Conservation (phyloP, 1,140 invertebrate genomes). For the Bombus waltoni region DNA sequence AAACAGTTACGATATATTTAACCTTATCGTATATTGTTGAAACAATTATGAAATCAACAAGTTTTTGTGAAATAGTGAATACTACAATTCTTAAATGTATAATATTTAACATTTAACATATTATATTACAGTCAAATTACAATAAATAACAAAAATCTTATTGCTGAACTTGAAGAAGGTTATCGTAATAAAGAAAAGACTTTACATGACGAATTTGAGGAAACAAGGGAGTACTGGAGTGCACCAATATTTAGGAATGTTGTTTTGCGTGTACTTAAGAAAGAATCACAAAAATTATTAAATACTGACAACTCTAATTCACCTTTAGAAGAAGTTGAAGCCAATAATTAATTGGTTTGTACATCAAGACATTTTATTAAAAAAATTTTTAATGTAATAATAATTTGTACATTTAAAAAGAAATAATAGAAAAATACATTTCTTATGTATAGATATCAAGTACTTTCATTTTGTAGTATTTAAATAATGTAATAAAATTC, state of each 20-base stretch:
- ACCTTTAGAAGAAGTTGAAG: neutral
- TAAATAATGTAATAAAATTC: neutral
- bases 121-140: neutral
- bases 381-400: neutral
- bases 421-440: constrained; percentile 2
- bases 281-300: too few relatives aligned
- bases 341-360: neutral
- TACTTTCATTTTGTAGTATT: neutral
- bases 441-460: neutral
- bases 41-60: neutral
- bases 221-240: neutral
- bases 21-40: neutral
- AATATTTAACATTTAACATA: neutral
- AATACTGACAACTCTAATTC: neutral
- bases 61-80: neutral
- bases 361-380: neutral
- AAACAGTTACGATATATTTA: neutral
- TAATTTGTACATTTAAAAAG: neutral
- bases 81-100: neutral
- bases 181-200: neutral
- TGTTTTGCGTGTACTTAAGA: neutral
- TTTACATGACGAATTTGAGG: neutral
- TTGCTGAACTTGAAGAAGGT: constrained; percentile 8
- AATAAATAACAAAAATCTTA: neutral
- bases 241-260: rapidly evolving